Percentiles rank a stretch among this genome's conserved stretches.
Evolutionary conservation across 1,140 invertebrate species (phyloP).

Genomic region (Cardiocondyla obscurior): DNA sequence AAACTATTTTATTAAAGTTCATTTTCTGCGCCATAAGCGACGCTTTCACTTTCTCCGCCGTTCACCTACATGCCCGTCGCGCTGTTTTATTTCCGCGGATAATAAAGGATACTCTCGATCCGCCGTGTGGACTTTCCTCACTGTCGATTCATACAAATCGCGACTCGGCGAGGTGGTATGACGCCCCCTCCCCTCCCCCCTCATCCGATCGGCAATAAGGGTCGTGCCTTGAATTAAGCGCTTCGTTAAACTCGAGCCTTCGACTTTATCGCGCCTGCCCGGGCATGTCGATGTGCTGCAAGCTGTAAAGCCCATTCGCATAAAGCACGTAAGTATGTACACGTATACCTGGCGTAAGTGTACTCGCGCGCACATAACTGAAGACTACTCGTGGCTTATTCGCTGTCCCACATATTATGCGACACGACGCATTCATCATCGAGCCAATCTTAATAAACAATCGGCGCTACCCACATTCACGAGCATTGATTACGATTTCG

Average conservation of each 20-base stretch:
- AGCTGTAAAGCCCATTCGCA: constrained; percentile 37
- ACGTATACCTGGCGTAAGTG: background rate
- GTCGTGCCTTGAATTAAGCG: constrained; percentile 60
- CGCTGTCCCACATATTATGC: constrained; percentile 63
- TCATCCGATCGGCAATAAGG: constrained; percentile 51
- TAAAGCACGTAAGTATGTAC: constrained; percentile 28
- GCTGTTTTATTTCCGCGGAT: constrained; percentile 26
- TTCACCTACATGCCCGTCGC: constrained; percentile 18
- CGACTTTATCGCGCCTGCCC: constrained; percentile 37
- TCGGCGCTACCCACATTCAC: constrained; percentile 21
- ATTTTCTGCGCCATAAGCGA: background rate
- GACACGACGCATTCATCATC: constrained; percentile 62
- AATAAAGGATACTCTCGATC: constrained; percentile 50
- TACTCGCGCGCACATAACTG: constrained; percentile 4
- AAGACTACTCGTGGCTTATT: constrained; percentile 55
- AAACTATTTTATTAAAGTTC: constrained; percentile 25
- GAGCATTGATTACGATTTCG: constrained; percentile 52
- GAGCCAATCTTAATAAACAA: constrained; percentile 78
- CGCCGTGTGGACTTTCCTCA: background rate
- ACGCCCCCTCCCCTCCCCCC: no score
- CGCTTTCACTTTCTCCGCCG: constrained; percentile 57
- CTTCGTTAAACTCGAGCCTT: constrained; percentile 62
- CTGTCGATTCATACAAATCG: constrained; percentile 12
- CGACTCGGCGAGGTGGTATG: background rate
- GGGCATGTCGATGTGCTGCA: constrained; percentile 52